These are phyloP conservation scores for Pseudochromis fuscus DNA, from an alignment of 2,797 vertebrate genomes.

Conservation along the genomic window DNA sequence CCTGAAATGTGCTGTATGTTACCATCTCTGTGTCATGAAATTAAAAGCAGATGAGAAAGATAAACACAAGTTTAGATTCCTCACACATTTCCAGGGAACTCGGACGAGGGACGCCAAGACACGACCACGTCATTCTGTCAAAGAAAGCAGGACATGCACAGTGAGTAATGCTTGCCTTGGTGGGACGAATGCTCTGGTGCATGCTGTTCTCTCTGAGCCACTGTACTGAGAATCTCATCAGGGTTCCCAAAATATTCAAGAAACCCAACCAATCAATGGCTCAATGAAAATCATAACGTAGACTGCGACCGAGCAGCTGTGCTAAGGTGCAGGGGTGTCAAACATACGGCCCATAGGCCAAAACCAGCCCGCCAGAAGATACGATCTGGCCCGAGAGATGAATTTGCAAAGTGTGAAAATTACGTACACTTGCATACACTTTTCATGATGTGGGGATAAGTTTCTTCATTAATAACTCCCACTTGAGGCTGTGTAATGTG, in stretches of 20 bases:
- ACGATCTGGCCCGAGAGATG: no score
- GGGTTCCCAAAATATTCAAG: no score
- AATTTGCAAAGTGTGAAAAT: no score
- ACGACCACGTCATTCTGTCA: conserved; percentile 89
- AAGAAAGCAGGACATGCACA: conserved; percentile 3
- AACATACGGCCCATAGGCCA: no score
- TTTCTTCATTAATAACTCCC: no score
- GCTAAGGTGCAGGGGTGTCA: no score
- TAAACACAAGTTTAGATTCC: conserved; percentile 51
- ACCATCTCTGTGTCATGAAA: neutral
- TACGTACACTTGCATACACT: no score
- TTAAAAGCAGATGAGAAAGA: neutral
- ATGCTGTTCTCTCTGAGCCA: neutral
- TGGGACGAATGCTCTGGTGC: neutral
- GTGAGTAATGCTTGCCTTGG: neutral
- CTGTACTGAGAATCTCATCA: neutral
- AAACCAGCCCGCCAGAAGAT: no score
- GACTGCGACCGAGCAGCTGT: no score
- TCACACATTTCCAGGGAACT: conserved; percentile 94
- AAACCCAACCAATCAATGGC: no score
- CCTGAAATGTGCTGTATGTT: neutral
- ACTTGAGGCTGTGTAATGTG: no score
- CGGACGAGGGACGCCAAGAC: conserved; percentile 92
- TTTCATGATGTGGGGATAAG: no score
- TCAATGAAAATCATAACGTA: neutral